A percentile compares a stretch with the other conserved stretches of the same genome.
phyloP scores from a whole-genome alignment of 2,888 invertebrate genomes.

The Sicus ferrugineus region DNA sequence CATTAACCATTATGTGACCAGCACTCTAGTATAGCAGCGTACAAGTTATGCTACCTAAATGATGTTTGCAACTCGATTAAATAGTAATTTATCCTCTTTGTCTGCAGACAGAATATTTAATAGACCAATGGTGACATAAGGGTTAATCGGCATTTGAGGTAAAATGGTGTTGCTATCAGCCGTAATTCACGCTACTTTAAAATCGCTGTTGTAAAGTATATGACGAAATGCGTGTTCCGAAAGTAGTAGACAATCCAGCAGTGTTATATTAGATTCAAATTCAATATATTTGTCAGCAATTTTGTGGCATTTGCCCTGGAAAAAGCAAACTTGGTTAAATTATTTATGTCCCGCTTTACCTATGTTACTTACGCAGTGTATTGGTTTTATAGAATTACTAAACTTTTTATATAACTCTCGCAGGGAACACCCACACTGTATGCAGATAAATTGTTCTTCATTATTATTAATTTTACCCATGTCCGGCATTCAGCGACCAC shows the following conservation, averaged over 20 bases:
- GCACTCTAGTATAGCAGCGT: no score
- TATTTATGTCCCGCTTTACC: neutral
- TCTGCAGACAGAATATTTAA: neutral
- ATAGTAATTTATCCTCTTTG: neutral
- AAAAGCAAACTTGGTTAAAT: slow-evolving; percentile 52
- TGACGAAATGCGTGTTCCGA: slow-evolving; percentile 85
- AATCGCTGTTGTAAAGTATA: slow-evolving; percentile 80
- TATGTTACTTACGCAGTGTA: slow-evolving; percentile 75
- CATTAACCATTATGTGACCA: no score
- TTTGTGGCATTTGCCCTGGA: slow-evolving; percentile 77
- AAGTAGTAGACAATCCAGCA: slow-evolving; percentile 84
- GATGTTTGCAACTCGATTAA: neutral
- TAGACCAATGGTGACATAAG: no score
- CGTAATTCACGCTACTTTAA: slow-evolving; percentile 71
- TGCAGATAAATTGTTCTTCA: slow-evolving; percentile 65
- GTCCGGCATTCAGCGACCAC: neutral
- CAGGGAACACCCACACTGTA: slow-evolving; percentile 74
- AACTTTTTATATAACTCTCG: slow-evolving; percentile 74
- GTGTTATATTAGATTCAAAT: slow-evolving; percentile 86
- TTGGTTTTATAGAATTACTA: slow-evolving; percentile 75
- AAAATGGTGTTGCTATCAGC: slow-evolving; percentile 54
- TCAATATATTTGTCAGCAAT: slow-evolving; percentile 91
- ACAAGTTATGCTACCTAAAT: no score
- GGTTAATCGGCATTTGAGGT: neutral
- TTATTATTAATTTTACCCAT: slow-evolving; percentile 10